Percentiles rank a stretch among this genome's conserved stretches.
These are phyloP conservation scores for Matsumurasca onukii DNA, from an alignment of 1,140 invertebrate species.

Conservation along the genomic window DNA sequence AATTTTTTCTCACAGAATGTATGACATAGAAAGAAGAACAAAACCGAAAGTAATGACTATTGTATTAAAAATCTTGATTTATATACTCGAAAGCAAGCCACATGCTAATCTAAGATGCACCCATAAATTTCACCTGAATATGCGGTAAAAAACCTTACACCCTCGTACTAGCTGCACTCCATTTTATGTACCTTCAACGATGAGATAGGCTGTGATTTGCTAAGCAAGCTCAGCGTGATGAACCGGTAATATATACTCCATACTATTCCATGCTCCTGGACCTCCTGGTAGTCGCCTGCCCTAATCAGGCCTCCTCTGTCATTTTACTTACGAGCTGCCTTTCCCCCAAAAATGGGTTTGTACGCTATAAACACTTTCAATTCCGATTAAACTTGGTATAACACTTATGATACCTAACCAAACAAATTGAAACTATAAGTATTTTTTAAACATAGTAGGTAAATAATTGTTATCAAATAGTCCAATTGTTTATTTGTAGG, in stretches of 20 bases:
- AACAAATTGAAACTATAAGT: not conserved
- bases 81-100: no score
- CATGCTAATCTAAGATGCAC: no score
- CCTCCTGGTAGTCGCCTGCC: not conserved
- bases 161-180: no score
- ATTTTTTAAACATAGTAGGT: not conserved
- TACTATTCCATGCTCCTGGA: not conserved
- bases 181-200: no score
- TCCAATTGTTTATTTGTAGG: not conserved
- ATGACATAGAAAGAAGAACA: no score
- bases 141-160: no score
- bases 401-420: not conserved
- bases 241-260: not conserved
- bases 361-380: not conserved
- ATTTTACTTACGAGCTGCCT: not conserved
- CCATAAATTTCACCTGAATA: no score
- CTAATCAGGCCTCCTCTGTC: not conserved
- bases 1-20: no score
- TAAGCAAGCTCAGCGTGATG: no score
- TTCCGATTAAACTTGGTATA: not conserved
- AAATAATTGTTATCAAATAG: not conserved
- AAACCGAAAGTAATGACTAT: no score
- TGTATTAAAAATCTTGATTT: no score
- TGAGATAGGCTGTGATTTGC: no score
- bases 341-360: not conserved